Evolutionary conservation across 2,888 invertebrate genomes (phyloP).

Genomic region (Drosophila demipolita): DNA sequence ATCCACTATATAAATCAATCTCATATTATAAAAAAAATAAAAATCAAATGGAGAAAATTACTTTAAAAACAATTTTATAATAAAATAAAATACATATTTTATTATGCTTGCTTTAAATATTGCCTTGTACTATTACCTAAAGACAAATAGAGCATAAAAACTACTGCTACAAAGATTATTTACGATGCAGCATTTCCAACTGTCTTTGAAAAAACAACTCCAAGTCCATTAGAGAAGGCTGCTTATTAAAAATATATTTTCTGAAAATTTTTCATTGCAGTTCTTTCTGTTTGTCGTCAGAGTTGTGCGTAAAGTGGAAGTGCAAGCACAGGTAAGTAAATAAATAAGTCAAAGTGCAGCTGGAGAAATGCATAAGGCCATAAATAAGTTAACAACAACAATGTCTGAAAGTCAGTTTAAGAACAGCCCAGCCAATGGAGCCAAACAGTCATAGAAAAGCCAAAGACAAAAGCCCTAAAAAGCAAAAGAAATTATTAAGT

Average conservation of each 20-base stretch:
- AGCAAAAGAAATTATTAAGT: slow-evolving; percentile 58
- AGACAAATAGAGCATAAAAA: background rate
- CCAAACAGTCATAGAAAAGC: slow-evolving; percentile 20
- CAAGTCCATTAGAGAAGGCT: slow-evolving; percentile 24
- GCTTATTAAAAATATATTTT: slow-evolving; percentile 39
- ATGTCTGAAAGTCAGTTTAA: slow-evolving; percentile 31
- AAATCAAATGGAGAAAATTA: background rate
- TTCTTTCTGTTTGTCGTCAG: slow-evolving; percentile 1
- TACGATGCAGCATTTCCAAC: slow-evolving; percentile 3
- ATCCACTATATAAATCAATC: background rate
- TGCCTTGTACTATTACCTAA: background rate
- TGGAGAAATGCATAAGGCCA: slow-evolving; percentile 47
- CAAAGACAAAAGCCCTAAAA: slow-evolving; percentile 22
- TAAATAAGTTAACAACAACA: slow-evolving; percentile 65
- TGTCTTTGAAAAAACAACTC: background rate
- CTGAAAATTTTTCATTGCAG: slow-evolving; percentile 47
- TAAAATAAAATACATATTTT: background rate
- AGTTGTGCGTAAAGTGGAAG: slow-evolving; percentile 35
- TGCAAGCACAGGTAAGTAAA: slow-evolving; percentile 61
- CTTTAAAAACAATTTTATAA: background rate
- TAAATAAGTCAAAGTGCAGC: slow-evolving; percentile 63
- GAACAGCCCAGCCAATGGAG: slow-evolving; percentile 25
- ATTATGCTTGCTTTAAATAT: background rate
- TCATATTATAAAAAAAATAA: background rate
- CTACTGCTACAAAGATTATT: background rate